Percentiles rank a stretch among this genome's conserved stretches.
Conservation (phyloP, 2,888 invertebrate species). For the Latrodectus elegans region DNA sequence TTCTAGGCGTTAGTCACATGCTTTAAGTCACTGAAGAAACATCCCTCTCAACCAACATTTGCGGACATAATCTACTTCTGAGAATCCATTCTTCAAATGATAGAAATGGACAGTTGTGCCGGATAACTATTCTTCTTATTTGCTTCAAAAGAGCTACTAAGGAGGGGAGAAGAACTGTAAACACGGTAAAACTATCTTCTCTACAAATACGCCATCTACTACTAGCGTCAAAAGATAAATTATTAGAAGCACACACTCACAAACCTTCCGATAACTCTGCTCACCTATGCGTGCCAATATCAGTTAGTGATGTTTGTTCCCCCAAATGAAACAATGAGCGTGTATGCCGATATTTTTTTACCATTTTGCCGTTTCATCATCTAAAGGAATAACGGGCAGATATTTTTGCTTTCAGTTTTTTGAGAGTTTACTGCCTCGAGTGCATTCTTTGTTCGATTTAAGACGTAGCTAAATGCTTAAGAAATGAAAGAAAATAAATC, state of each 20-base stretch:
- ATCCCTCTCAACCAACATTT: no score
- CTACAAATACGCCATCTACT: not conserved
- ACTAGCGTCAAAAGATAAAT: not conserved
- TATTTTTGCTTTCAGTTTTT: not conserved
- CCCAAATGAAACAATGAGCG: not conserved
- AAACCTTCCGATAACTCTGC: not conserved
- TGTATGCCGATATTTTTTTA: not conserved
- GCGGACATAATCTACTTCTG: no score
- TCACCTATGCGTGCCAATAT: slow-evolving; percentile 5
- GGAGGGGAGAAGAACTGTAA: not conserved
- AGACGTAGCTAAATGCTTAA: not conserved
- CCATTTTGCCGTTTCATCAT: not conserved
- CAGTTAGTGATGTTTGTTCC: not conserved
- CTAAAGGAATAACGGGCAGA: not conserved
- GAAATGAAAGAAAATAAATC: no score
- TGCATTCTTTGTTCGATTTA: not conserved
- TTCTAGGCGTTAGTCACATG: no score
- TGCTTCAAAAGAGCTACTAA: not conserved
- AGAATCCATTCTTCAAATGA: no score
- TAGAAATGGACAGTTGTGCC: no score
- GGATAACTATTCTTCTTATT: no score
- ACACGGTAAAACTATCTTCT: not conserved
- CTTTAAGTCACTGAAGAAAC: no score
- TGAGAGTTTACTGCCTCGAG: not conserved
- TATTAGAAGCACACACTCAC: not conserved